Evolutionary conservation across 1,140 invertebrate species (phyloP), one percentile per base, ranked within the genome.

Genomic region (Himalopsyche phryganea): DNA sequence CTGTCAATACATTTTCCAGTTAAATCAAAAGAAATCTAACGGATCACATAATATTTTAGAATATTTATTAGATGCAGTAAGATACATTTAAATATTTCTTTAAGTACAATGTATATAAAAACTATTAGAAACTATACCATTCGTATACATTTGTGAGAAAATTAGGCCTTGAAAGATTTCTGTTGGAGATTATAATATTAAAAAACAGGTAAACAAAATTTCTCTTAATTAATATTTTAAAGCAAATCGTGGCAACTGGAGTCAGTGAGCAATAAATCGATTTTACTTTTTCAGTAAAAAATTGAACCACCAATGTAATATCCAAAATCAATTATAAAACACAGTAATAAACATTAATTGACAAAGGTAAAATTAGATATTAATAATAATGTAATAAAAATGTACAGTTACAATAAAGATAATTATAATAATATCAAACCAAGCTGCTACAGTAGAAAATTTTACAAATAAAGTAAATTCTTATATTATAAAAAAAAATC

Each of bases 161-260:
- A 28, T 28, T 28, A 28, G 23, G 23, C 23, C 23, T 28, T 28
- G 23, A 28, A 28, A 28, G 23, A 28, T 28, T n/a, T n/a, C 23
- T 28, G 23, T 28, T 28, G 23, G 23, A 28, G 9, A 28, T 28
- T 28, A 9, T 13, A 40, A 9, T 28, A 28, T 28, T 28, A 9
- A 19, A 36, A n/a, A 41, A 47, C 18, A 28, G n/a, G 23, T 35
- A 41, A 17, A 48, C 17, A 46, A 17, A 42, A 15, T 5, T 11
- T 28, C 11, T 58, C 49, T 51, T 51, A 32, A 51, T 51, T 23
- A 58, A 51, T 38, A 60, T 60, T 49, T 60, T 60, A 64, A 64
- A 64, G 58, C 58, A 64, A 64, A 60, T 45, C 38, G 62, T 64
- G 58, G 58, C 62, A 60, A 64, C 62, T 60, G 45, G 58, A 64